Base-by-base conservation (phyloP, 1,140 invertebrate genomes). In the Aphelenchoides avenae region DNA sequence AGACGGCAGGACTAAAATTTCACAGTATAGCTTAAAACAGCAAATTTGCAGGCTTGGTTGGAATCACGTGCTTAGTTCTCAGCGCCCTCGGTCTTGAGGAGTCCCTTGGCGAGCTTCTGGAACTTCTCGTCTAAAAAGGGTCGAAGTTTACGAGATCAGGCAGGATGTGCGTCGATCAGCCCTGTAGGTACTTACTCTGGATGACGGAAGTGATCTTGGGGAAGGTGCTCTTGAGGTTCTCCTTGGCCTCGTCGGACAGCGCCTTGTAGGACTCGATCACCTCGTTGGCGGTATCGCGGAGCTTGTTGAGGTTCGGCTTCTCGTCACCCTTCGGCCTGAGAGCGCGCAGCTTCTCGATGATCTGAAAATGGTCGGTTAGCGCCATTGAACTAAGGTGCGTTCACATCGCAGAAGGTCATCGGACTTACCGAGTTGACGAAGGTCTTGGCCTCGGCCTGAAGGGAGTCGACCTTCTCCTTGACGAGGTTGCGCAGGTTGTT, bases 71-170 rank as follows among this genome's bases (percentile, higher is more conserved):
- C n/a, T n/a, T n/a, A n/a, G n/a, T n/a, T n/a, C n/a, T n/a, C n/a
- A n/a, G 55, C 53, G 52, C 52, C 55, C 13, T 41, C 36, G 5
- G 24, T 31, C 41, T 77, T 71, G 56, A 76, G 52, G 43, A 73
- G 51, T 46, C 57, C 62, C 46, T 73, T 44, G 29, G 67, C 67
- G 53, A 69, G 42, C 20, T 43, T 48, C 43, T 69, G 67, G 70
- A 73, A 59, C 48, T 73, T 71, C 24, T 71, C 68, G 40, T 71
- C 71, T 71, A 53, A 48, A 75, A 75, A 42, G 26, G 44, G 7
- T 34, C 11, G 4, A n/a, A 36, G 15, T 47, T 31, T 46, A 26
- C 31, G 6, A 18, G 24, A 22, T 34, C 4, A 39, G n/a, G 33
- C 11, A 39, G 27, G 0, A 24, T 7, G 18, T n/a, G 5, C 24